These are phyloP conservation scores for Dasyornis broadbenti DNA, from an alignment of 2,113 vertebrate genomes.

Conservation along the genomic window DNA sequence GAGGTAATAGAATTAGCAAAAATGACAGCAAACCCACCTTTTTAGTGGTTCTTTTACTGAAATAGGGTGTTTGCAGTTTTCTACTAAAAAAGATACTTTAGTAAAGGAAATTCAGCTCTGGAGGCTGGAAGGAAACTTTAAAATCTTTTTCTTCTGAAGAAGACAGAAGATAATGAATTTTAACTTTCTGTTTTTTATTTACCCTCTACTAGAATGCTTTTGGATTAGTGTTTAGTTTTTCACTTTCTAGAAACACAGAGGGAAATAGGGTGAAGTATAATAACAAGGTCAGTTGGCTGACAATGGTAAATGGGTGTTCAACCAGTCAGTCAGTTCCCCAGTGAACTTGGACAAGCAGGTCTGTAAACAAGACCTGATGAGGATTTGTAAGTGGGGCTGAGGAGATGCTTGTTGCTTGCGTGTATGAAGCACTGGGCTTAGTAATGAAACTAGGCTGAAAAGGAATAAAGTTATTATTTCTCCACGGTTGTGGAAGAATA, in stretches of 20 bases:
- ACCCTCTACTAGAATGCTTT: background rate
- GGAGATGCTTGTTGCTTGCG: background rate
- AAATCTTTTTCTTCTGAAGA: background rate
- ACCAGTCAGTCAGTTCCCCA: background rate
- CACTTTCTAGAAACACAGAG: background rate
- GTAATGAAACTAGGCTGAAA: background rate
- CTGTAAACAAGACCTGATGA: background rate
- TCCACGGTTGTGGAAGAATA: background rate
- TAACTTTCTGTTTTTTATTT: background rate
- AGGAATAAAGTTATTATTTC: background rate
- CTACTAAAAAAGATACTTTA: background rate
- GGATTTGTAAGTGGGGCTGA: background rate
- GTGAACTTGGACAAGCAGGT: background rate
- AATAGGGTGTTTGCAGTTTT: background rate
- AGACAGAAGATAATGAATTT: background rate
- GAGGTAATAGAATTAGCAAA: constrained; percentile 29
- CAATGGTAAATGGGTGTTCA: background rate
- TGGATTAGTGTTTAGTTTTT: background rate
- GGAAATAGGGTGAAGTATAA: background rate
- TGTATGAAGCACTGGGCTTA: background rate
- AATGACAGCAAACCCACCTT: constrained; percentile 14
- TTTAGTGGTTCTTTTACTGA: background rate
- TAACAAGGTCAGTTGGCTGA: background rate
- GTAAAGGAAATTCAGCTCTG: background rate
- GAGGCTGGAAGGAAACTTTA: background rate